phyloP scores from a whole-genome alignment of 2,797 vertebrate species.

The Aulostomus chinensis region DNA sequence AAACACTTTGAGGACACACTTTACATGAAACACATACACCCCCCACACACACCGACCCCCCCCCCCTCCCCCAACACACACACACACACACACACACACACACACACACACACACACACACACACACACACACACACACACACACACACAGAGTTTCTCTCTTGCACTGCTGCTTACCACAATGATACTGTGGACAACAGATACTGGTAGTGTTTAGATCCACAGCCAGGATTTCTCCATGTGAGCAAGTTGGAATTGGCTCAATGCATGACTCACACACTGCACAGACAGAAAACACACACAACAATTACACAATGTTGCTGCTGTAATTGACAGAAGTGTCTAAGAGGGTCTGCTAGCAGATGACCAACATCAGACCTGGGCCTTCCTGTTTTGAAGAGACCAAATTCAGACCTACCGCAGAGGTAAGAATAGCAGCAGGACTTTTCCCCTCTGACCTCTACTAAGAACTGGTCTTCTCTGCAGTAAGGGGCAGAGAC shows the following conservation, averaged over 20 bases:
- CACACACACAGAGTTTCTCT: neutral
- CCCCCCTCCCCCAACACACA: too few species aligned
- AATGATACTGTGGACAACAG: constrained; percentile 93
- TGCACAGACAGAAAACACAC: constrained; percentile 63
- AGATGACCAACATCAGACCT: neutral
- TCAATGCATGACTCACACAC: constrained; percentile 95
- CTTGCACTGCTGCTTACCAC: constrained; percentile 78
- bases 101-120: too few species aligned
- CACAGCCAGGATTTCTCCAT: constrained; percentile 92
- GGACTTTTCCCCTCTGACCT: constrained; percentile 86
- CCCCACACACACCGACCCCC: too few species aligned
- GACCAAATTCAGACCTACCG: constrained; percentile 74
- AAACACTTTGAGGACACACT: constrained; percentile 5
- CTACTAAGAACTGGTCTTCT: constrained; percentile 93
- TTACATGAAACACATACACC: constrained; percentile 3
- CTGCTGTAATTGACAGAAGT: constrained; percentile 14
- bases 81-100: too few species aligned
- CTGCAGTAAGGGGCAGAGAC: constrained; percentile 83
- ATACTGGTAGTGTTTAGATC: constrained; percentile 87
- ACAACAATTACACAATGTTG: constrained; percentile 17
- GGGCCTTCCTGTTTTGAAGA: constrained; percentile 1
- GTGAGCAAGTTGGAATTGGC: constrained; percentile 84
- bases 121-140: neutral
- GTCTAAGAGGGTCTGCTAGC: neutral
- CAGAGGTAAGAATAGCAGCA: constrained; percentile 96